A percentile compares a stretch with the other conserved stretches of the same genome.
Conservation (phyloP, 2,888 invertebrate genomes). For the Diarsia dahlii region DNA sequence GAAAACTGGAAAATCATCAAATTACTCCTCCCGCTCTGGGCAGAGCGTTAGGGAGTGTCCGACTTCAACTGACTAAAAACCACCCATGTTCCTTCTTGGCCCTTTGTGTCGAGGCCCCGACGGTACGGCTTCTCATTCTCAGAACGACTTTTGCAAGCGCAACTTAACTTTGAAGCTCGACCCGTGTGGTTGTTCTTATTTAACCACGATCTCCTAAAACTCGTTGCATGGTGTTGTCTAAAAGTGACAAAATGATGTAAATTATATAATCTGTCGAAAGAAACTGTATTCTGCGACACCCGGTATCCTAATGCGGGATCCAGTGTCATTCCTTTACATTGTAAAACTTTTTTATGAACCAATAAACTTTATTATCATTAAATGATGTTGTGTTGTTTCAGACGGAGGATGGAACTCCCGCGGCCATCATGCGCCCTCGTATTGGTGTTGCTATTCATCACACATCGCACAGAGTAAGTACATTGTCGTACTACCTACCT, state of each 20-base stretch:
- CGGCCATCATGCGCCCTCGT: constrained; percentile 83
- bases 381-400: constrained; percentile 73
- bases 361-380: too few species aligned
- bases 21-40: too few species aligned
- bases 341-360: too few species aligned
- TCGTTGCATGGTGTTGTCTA: not conserved
- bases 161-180: not conserved
- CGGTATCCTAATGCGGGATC: too few species aligned
- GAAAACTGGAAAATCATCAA: too few species aligned
- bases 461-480: constrained; percentile 89
- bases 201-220: not conserved
- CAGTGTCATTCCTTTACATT: too few species aligned
- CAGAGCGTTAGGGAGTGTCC: too few species aligned
- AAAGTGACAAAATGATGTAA: not conserved
- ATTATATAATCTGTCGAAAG: too few species aligned
- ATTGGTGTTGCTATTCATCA: constrained; percentile 81
- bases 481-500: not conserved
- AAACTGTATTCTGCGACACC: too few species aligned
- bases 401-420: constrained; percentile 83
- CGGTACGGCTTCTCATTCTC: not conserved
- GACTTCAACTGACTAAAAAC: too few species aligned
- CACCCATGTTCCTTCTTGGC: too few species aligned
- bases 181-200: not conserved
- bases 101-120: too few species aligned
- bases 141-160: not conserved